Percentiles rank a stretch among this genome's conserved stretches.
Conservation (phyloP, 2,113 vertebrate species). For the Corvus moneduloides region DNA sequence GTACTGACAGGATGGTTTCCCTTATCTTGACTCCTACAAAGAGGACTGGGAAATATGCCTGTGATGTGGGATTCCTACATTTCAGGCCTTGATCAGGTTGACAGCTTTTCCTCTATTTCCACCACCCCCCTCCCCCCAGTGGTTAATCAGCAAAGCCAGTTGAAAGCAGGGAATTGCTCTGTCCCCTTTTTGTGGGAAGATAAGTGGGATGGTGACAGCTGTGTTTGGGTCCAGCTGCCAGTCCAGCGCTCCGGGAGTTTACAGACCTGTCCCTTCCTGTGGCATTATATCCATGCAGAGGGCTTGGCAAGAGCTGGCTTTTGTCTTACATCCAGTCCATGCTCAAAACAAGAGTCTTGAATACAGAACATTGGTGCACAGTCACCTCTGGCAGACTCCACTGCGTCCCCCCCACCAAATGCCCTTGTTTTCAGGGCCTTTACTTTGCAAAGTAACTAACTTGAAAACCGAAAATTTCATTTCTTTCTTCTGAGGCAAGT, state of each 20-base stretch:
- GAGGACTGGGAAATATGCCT: background rate
- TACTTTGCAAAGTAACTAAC: background rate
- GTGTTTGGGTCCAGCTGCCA: background rate
- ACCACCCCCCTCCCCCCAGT: fast-evolving
- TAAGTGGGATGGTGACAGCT: background rate
- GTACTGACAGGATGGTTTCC: background rate
- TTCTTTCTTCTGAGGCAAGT: background rate
- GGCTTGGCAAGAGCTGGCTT: background rate
- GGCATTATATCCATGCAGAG: background rate
- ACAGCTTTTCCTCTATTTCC: background rate
- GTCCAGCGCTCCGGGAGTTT: background rate
- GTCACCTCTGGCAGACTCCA: background rate
- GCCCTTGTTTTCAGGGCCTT: background rate
- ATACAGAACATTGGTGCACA: fast-evolving
- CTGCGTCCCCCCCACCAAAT: background rate
- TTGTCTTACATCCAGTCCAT: background rate
- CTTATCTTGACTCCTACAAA: background rate
- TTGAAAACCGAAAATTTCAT: background rate
- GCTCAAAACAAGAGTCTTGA: background rate
- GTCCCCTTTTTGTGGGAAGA: background rate
- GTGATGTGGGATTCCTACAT: constrained; percentile 13
- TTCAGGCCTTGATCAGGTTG: constrained; percentile 7
- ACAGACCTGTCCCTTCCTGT: background rate
- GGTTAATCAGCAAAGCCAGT: background rate
- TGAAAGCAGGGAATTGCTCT: background rate